A percentile compares a stretch with the other conserved stretches of the same genome.
phyloP scores from a whole-genome alignment of 2,888 invertebrate genomes.

The Erynnis tages region DNA sequence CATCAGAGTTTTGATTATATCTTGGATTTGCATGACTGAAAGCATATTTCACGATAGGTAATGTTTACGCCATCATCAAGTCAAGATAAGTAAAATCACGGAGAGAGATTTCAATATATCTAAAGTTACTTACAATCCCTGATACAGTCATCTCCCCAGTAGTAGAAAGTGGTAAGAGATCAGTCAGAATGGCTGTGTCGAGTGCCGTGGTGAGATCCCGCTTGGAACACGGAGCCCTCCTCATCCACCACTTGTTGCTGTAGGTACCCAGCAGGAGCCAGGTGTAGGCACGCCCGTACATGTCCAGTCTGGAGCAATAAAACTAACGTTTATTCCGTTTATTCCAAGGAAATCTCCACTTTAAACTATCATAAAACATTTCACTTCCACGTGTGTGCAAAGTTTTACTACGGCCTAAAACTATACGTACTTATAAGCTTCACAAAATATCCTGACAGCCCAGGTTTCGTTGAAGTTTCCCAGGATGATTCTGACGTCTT shows the following conservation, averaged over 20 bases:
- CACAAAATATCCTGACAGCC: conserved; percentile 94
- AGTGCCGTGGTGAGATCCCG: conserved; percentile 89
- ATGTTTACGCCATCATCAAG: too few species aligned
- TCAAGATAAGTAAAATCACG: too few species aligned
- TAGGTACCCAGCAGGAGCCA: conserved; percentile 97
- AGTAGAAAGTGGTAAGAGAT: conserved; percentile 92
- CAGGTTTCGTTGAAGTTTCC: conserved; percentile 98
- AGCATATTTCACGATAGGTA: too few species aligned
- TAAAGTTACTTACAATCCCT: conserved; percentile 87
- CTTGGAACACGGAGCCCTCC: conserved; percentile 84
- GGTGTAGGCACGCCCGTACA: conserved; percentile 96
- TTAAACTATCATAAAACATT: too few species aligned
- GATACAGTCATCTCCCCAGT: conserved; percentile 93
- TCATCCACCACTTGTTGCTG: conserved; percentile 88
- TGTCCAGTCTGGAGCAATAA: conserved; percentile 83
- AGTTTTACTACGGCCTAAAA: too few species aligned
- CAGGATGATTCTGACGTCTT: conserved; percentile 96
- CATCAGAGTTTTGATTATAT: too few species aligned
- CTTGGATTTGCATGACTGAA: too few species aligned
- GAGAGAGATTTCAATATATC: too few species aligned
- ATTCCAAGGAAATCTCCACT: background rate
- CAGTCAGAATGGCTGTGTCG: conserved; percentile 94
- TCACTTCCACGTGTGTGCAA: too few species aligned
- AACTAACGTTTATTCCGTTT: background rate
- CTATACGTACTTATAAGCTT: conserved; percentile 86